Base-by-base conservation (phyloP, 2,113 vertebrate genomes). In the Tragulus kanchil region DNA sequence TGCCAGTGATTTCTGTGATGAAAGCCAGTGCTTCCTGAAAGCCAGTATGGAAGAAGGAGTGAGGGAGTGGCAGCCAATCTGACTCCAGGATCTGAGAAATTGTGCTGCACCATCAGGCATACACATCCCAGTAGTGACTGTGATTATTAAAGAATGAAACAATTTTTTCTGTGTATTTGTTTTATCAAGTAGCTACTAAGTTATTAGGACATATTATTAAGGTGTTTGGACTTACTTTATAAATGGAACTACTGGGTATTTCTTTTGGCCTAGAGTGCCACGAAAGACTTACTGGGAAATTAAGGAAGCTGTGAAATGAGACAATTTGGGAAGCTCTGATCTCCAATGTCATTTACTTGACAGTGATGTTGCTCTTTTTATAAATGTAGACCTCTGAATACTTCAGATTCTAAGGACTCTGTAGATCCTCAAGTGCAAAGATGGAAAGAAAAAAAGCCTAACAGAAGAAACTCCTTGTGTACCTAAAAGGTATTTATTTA, bases 201-300 rank as follows among this genome's bases (percentile, higher is more conserved):
- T 75, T 79, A 28, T 75, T 84, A 75, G 50, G 91, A 56, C 45
- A 90, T 96, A 79, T 88, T 79, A 59, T 84, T 71, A 78, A 90
- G 42, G 16, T 87, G 15, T 90, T 96, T 93, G 85, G 67, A 93
- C 36, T 88, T 71, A 10, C 42, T 90, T 88, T 69, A 58, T 81
- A 85, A 88, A 56, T 56, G 36, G 64, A 90, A 90, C 61, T 52
- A 5, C 28, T 69, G 36, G 9, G 3, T 79, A 56, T 96, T 97
- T 93, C 89, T 96, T 88, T 85, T 93, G 77, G 77, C 58, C 67
- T 50, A 62, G 36, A 75, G 14, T n/a, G 45, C n/a, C 26, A 61
- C 11, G 3, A 95, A 75, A 92, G 75, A 92, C 59, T 78, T 69
- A 71, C 54, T 59, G 28, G 13, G 73, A 83, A 48, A 23, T 92